A percentile compares a stretch with the other conserved stretches of the same genome.
phyloP scores from a whole-genome alignment of 2,888 invertebrate species.

The Muschampia plurimacula region DNA sequence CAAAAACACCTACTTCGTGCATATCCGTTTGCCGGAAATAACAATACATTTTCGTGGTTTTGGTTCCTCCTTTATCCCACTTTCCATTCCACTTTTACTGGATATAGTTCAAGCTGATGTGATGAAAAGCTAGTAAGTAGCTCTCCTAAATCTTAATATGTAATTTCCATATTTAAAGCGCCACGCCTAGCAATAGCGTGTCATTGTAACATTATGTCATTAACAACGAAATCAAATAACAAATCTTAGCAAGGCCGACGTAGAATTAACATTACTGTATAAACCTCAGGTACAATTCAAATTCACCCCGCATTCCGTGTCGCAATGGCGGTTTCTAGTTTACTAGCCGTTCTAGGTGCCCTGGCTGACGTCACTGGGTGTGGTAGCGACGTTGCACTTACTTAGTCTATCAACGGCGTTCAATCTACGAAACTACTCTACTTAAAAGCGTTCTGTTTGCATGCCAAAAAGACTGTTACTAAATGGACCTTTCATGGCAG shows the following conservation, averaged over 20 bases:
- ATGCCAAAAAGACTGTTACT: constrained; percentile 9
- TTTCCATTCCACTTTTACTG: no score
- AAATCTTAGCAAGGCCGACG: constrained; percentile 2
- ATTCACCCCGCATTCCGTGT: constrained; percentile 10
- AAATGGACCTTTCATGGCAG: constrained; percentile 4
- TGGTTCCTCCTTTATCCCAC: no score
- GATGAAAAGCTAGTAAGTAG: no score
- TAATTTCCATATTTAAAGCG: not conserved
- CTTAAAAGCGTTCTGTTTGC: constrained; percentile 13
- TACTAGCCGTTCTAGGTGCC: not conserved
- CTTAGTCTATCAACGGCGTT: constrained; percentile 7
- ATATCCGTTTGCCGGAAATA: no score
- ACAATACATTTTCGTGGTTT: no score
- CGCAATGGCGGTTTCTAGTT: constrained; percentile 10
- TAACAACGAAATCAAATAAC: not conserved
- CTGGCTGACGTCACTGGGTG: constrained; percentile 12
- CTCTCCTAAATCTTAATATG: no score
- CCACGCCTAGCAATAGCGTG: constrained; percentile 5
- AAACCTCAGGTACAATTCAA: constrained; percentile 5
- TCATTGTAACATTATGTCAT: not conserved
- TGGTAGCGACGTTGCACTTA: not conserved
- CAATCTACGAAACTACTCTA: constrained; percentile 22
- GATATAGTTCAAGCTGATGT: no score
- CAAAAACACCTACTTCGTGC: no score
- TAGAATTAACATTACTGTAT: not conserved